Evolutionary conservation across 1,140 invertebrate genomes (phyloP).

Genomic region (Zaprionus vittiger): DNA sequence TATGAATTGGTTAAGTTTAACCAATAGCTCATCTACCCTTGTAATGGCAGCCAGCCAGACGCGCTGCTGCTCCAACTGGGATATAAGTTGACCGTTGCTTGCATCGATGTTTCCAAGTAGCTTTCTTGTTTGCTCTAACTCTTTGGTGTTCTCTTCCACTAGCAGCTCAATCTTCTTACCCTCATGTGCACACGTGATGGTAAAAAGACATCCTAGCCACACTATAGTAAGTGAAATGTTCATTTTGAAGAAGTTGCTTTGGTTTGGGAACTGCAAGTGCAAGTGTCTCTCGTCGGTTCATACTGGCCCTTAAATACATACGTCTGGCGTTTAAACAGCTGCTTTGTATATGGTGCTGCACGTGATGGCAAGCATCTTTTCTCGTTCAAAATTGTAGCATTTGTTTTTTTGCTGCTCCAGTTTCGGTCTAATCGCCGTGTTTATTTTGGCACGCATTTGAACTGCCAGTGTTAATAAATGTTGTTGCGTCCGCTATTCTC

Average conservation of each 20-base stretch:
- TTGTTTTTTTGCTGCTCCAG: conserved; percentile 20
- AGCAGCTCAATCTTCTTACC: conserved; percentile 20
- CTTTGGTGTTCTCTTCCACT: conserved; percentile 41
- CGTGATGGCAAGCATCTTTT: conserved; percentile 28
- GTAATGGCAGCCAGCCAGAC: conserved; percentile 36
- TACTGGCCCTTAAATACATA: conserved; percentile 62
- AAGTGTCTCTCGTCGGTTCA: conserved; percentile 29
- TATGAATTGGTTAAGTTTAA: conserved; percentile 23
- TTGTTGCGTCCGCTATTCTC: neutral
- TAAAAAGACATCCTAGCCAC: conserved; percentile 24
- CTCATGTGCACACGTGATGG: conserved; percentile 7
- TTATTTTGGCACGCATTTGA: conserved; percentile 52
- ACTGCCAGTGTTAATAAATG: conserved; percentile 39
- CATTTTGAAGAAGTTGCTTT: conserved; percentile 47
- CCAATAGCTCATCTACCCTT: conserved; percentile 34
- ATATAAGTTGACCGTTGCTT: conserved; percentile 40
- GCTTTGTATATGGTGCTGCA: conserved; percentile 25
- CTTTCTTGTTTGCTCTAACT: conserved; percentile 40
- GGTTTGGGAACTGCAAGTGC: conserved; percentile 24
- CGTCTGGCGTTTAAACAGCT: neutral
- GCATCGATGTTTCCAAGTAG: conserved; percentile 33
- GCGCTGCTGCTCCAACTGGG: conserved; percentile 38
- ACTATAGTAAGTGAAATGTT: conserved; percentile 36
- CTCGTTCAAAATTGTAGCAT: conserved; percentile 3
- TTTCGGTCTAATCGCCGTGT: conserved; percentile 7